A percentile compares a stretch with the other conserved stretches of the same genome.
Conservation (phyloP, 2,797 vertebrate genomes). For the Hyperoplus lanceolatus region DNA sequence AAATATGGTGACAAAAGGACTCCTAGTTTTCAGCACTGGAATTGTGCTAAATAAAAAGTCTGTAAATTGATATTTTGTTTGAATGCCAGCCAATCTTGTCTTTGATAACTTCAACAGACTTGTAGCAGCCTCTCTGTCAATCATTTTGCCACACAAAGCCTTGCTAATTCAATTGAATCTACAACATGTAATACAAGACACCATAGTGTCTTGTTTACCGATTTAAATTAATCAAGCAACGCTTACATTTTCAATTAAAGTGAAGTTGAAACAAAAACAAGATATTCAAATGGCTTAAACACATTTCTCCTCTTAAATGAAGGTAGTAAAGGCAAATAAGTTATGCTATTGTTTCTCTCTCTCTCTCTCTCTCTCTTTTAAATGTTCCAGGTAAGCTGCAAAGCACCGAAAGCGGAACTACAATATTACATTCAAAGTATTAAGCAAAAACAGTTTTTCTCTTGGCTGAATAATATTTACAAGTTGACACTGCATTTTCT, state of each 20-base stretch:
- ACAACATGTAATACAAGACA: constrained; percentile 42
- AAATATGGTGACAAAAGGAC: constrained; percentile 12
- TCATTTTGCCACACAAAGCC: constrained; percentile 41
- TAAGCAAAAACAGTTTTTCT: constrained; percentile 64
- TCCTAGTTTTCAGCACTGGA: constrained; percentile 17
- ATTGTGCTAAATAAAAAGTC: constrained; percentile 28
- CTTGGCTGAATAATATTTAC: constrained; percentile 76
- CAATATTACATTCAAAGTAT: constrained; percentile 83
- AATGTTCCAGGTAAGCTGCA: constrained; percentile 65
- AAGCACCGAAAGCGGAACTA: constrained; percentile 78
- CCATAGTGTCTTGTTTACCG: constrained; percentile 27
- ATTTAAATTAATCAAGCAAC: constrained; percentile 50
- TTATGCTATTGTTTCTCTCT: constrained; percentile 55
- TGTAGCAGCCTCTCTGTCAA: constrained; percentile 10
- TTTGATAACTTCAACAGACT: constrained; percentile 65
- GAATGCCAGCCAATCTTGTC: constrained; percentile 33
- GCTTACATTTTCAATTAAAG: constrained; percentile 6
- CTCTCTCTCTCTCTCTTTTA: constrained; percentile 47
- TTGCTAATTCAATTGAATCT: constrained; percentile 34
- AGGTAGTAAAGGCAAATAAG: constrained; percentile 76
- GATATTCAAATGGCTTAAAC: constrained; percentile 69
- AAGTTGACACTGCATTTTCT: constrained; percentile 71
- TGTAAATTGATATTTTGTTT: constrained; percentile 25
- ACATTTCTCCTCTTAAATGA: constrained; percentile 62
- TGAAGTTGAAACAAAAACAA: constrained; percentile 53